Conservation (phyloP, 2,888 invertebrate genomes). For the Zaprionus obscuricornis region DNA sequence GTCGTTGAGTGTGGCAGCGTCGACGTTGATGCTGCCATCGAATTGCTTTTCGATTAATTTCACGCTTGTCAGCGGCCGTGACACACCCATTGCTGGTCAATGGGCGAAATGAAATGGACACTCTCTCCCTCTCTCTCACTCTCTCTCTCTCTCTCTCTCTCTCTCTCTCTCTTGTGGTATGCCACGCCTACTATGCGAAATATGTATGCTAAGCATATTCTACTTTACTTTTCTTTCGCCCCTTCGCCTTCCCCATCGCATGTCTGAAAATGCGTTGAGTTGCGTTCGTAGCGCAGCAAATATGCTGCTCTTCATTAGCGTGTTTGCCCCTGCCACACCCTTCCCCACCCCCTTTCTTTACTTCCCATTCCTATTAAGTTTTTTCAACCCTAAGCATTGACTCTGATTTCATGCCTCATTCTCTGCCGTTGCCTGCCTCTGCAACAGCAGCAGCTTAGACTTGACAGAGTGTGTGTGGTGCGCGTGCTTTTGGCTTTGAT, state of each 20-base stretch:
- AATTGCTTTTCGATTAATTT: constrained; percentile 79
- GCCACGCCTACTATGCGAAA: constrained; percentile 5
- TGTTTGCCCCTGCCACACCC: constrained; percentile 31
- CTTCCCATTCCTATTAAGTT: neutral
- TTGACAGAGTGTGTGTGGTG: constrained; percentile 59
- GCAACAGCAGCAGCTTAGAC: too few species aligned
- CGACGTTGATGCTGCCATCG: too few species aligned
- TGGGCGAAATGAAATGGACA: neutral
- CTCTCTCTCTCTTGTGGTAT: neutral
- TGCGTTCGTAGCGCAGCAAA: constrained; percentile 63
- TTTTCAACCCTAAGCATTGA: neutral
- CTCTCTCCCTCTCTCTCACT: neutral
- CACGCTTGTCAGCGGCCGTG: constrained; percentile 76
- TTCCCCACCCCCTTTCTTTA: neutral
- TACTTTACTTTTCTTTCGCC: too few species aligned
- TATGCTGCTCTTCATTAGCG: constrained; percentile 75
- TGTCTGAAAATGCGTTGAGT: neutral
- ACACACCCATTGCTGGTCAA: constrained; percentile 60
- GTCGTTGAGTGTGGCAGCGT: constrained; percentile 15
- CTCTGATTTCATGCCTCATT: neutral
- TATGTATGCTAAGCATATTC: constrained; percentile 52
- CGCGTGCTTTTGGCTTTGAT: constrained; percentile 75
- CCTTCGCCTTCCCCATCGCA: too few species aligned
- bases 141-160: neutral
- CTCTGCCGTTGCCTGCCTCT: constrained; percentile 29